Evolutionary conservation across 2,888 invertebrate genomes (phyloP), one percentile per base, ranked within the genome.

Genomic region (Lottia gigantea): DNA sequence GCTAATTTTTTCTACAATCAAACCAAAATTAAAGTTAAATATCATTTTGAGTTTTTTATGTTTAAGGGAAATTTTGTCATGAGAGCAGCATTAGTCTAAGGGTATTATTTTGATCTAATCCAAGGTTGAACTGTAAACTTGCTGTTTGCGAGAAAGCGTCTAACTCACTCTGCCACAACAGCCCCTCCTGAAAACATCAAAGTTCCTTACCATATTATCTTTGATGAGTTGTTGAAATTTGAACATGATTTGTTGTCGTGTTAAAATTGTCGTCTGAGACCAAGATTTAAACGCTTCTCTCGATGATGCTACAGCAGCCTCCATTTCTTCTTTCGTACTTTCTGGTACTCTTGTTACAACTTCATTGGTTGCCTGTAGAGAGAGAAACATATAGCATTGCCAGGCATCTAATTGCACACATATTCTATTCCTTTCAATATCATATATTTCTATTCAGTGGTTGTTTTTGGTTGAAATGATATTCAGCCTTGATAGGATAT

Each of bases 231-330:
- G 93, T 85, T 96, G 96, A 67, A 91, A 92, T 88, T 92, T 94
- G 89, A 97, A 94, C 95, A 97, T 95, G 47, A 95, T 91, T 89
- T 96, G 96, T 87, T 98, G 98, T 62, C 99, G 91, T 12, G 95
- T 94, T 78, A 99, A 91, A 47, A 98, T 92, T 2, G 98, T 97
- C 19, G 95, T 95, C 86, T 94, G 92, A 67, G 94, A 94, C 99
- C 98, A 99, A 75, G 93, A 91, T 83, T 91, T 90, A 86, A 91
- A 94, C 0, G 95, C 95, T 73, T 92, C 92, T 88, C 95, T 95
- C 11, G 95, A 94, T 11, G 95, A 93, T 70, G 93, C 93, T 49
- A 97, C 93, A 0, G 99, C 98, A 11, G 92, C 90, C 80, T 95
- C 92, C 94, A 99, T 94, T 90, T 98, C 98, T 11, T 91, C 91